These are phyloP conservation scores for Coptodon bakossiorum DNA, from an alignment of 2,113 vertebrate genomes.

Conservation along the genomic window DNA sequence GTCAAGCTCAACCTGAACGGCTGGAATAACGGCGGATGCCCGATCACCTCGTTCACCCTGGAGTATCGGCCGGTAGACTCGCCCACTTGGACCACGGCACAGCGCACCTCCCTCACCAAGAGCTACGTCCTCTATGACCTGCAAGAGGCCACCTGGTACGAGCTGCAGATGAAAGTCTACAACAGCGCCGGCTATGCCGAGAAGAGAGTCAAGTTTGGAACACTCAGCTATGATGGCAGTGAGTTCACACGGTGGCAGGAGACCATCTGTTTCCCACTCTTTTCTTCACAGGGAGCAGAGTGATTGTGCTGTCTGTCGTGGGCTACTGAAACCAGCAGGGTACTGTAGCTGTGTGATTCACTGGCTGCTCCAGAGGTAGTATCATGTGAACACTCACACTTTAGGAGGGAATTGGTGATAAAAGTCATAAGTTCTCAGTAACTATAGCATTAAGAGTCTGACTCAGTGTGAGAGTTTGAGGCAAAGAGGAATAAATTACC, in stretches of 20 bases:
- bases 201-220: constrained; percentile 93
- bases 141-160: constrained; percentile 96
- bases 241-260: constrained; percentile 58
- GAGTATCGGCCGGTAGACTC: constrained; percentile 89
- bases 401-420: neutral
- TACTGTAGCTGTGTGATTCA: neutral
- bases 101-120: constrained; percentile 91
- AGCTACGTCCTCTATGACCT: constrained; percentile 93
- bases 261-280: neutral
- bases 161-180: constrained; percentile 94
- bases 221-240: constrained; percentile 93
- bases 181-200: constrained; percentile 96
- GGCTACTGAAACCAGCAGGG: neutral
- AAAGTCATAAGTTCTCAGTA: neutral
- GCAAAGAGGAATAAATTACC: neutral
- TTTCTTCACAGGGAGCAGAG: neutral
- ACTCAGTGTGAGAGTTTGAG: neutral
- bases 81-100: constrained; percentile 86
- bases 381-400: neutral
- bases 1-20: constrained; percentile 92
- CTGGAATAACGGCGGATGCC: constrained; percentile 98
- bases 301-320: neutral
- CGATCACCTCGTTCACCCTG: constrained; percentile 93
- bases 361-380: neutral
- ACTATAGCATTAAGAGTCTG: neutral